Percentiles rank a stretch among this genome's conserved stretches.
These are phyloP conservation scores for Aphodius granarius DNA, from an alignment of 2,888 invertebrate species.

Conservation along the genomic window DNA sequence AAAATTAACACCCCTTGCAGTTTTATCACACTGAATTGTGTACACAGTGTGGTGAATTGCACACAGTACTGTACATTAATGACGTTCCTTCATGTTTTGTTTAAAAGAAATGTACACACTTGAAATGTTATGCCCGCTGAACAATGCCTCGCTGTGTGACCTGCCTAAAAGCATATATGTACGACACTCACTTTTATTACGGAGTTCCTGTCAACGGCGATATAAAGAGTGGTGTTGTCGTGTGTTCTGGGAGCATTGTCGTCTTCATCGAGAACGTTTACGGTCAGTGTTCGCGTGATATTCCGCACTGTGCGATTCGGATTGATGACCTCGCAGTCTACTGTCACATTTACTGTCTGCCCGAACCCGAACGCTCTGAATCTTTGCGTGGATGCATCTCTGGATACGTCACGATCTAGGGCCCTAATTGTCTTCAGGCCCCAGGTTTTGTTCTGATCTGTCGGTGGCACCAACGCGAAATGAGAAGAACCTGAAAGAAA, in stretches of 20 bases:
- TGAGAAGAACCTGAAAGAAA: conserved; percentile 23
- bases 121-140: no score
- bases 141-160: no score
- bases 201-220: conserved; percentile 43
- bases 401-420: conserved; percentile 37
- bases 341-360: conserved; percentile 44
- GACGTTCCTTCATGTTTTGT: background rate
- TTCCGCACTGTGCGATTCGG: conserved; percentile 46
- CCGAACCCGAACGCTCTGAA: conserved; percentile 51
- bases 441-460: conserved; percentile 39
- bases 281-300: conserved; percentile 46
- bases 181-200: conserved; percentile 41
- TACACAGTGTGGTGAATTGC: background rate
- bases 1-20: background rate
- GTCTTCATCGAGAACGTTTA: conserved; percentile 59
- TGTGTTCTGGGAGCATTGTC: conserved; percentile 55
- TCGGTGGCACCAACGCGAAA: conserved; percentile 36
- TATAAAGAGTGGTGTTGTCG: conserved; percentile 43
- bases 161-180: background rate
- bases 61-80: background rate
- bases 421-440: conserved; percentile 48
- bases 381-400: conserved; percentile 33
- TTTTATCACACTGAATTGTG: background rate
- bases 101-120: no score
- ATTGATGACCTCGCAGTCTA: conserved; percentile 54